phyloP scores from a whole-genome alignment of 2,797 vertebrate species.

The Semaprochilodus insignis region DNA sequence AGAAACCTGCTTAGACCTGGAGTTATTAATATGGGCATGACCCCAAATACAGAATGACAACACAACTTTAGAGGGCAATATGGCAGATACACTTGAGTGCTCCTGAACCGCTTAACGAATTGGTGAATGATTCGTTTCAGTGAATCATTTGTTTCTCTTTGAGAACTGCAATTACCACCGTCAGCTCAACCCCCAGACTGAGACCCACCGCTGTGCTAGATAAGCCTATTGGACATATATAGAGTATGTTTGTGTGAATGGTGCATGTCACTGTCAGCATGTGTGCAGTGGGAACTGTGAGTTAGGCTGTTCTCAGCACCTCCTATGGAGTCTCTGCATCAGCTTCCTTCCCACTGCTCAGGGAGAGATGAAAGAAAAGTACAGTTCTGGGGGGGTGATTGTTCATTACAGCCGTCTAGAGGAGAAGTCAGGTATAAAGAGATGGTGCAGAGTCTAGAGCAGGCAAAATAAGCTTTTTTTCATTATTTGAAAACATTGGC shows the following conservation, averaged over 20 bases:
- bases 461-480: conserved; percentile 3
- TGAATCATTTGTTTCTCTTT: neutral
- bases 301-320: conserved; percentile 35
- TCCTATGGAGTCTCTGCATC: conserved; percentile 25
- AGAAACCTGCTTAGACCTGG: too few species aligned
- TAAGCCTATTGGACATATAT: neutral
- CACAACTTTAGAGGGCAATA: too few species aligned
- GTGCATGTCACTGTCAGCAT: neutral
- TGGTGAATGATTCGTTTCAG: neutral
- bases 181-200: neutral
- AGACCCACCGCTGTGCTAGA: neutral
- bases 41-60: too few species aligned
- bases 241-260: conserved; percentile 17
- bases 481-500: neutral
- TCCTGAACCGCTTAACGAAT: too few species aligned
- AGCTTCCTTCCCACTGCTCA: conserved; percentile 33
- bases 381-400: conserved; percentile 24
- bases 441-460: neutral
- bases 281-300: conserved; percentile 42
- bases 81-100: too few species aligned
- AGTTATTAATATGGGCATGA: too few species aligned
- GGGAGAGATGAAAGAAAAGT: conserved; percentile 41
- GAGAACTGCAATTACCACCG: neutral
- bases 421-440: conserved; percentile 11
- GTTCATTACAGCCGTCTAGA: conserved; percentile 20